A percentile compares a stretch with the other conserved stretches of the same genome.
phyloP scores from a whole-genome alignment of 2,888 invertebrate species.

The Xylocampa areola region DNA sequence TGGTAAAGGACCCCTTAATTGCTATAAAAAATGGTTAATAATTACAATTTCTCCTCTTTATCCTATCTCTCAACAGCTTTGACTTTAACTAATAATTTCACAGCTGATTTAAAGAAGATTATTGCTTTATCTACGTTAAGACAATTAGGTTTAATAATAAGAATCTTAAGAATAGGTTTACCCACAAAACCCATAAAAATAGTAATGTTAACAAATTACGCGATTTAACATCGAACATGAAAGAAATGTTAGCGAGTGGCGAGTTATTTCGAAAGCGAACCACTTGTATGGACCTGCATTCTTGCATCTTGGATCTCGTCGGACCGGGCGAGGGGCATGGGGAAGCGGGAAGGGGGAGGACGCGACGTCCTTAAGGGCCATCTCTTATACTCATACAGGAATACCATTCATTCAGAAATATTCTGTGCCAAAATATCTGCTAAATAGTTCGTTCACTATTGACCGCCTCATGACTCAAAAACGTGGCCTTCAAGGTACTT shows the following conservation, averaged over 20 bases:
- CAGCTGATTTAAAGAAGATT: too few relatives aligned
- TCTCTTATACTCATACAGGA: constrained; percentile 38
- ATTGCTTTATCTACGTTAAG: too few relatives aligned
- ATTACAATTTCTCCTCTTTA: too few relatives aligned
- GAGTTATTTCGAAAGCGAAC: constrained; percentile 83
- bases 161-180: neutral
- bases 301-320: constrained; percentile 83
- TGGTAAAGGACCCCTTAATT: too few relatives aligned
- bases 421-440: too few relatives aligned
- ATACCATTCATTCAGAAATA: too few relatives aligned
- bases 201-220: constrained; percentile 41
- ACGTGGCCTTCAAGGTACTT: too few relatives aligned
- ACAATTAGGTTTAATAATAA: neutral
- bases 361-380: constrained; percentile 55
- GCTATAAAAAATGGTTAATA: too few relatives aligned
- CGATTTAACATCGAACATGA: constrained; percentile 53
- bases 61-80: too few relatives aligned
- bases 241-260: constrained; percentile 73
- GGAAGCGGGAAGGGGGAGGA: constrained; percentile 37
- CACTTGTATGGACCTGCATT: constrained; percentile 79
- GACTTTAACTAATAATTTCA: too few relatives aligned
- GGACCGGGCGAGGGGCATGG: constrained; percentile 71
- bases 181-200: neutral
- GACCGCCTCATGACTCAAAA: too few relatives aligned
- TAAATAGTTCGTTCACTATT: too few relatives aligned